Conservation (phyloP, 2,113 vertebrate species). For the Carettochelys insculpta region DNA sequence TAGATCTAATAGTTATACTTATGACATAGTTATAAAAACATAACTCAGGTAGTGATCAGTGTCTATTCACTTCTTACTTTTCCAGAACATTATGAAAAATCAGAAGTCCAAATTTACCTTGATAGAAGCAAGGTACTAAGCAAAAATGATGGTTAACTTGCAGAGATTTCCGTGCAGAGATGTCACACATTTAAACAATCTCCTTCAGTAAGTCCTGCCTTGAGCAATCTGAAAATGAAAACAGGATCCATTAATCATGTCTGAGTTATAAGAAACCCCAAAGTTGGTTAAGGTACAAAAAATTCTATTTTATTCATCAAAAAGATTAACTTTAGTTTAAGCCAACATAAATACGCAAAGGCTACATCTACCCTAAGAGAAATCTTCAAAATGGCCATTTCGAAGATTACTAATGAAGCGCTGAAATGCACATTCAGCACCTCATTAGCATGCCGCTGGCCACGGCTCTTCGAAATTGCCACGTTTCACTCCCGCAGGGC, state of each 20-base stretch:
- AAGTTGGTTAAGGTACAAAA: neutral
- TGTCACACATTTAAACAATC: slow-evolving; percentile 64
- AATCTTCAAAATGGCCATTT: too few relatives aligned
- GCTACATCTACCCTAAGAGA: too few relatives aligned
- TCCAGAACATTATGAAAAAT: neutral
- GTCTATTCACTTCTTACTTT: neutral
- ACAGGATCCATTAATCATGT: slow-evolving; percentile 2
- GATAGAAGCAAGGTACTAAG: slow-evolving; percentile 54
- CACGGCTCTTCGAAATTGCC: too few relatives aligned
- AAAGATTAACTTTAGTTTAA: neutral
- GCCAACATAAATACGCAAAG: neutral
- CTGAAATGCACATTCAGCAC: too few relatives aligned
- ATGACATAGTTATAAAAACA: neutral
- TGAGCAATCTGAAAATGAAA: slow-evolving; percentile 63
- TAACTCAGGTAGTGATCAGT: neutral
- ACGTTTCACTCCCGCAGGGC: too few relatives aligned
- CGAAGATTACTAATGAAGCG: too few relatives aligned
- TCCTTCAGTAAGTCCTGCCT: slow-evolving; percentile 61
- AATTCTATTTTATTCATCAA: neutral
- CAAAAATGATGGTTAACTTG: slow-evolving; percentile 29
- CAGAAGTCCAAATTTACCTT: slow-evolving; percentile 44
- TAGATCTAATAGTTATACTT: too few relatives aligned
- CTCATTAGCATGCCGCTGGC: too few relatives aligned
- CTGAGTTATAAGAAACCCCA: neutral
- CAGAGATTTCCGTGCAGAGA: slow-evolving; percentile 55